Base-by-base conservation (phyloP, 1,140 invertebrate species). In the Drosophila guanche region DNA sequence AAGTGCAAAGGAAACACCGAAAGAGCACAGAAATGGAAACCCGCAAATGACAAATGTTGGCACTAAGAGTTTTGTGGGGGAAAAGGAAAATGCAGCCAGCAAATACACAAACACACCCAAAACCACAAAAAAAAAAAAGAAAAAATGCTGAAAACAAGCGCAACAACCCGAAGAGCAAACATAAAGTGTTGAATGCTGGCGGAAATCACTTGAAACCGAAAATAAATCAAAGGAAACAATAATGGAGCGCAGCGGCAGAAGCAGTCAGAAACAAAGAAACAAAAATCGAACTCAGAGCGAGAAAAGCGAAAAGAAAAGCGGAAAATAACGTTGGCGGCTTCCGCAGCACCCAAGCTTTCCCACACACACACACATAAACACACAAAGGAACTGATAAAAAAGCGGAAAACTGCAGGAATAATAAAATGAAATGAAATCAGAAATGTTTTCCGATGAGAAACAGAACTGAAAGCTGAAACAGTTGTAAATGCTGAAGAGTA, bases 191-290 rank as follows among this genome's bases (percentile, higher is more conserved):
- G 83, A 85, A 86, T 81, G 73, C 73, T 56, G 58, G 78, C 81
- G 83, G 83, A 88, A 86, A 86, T 86, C 83, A 88, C 83, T 86
- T 86, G 83, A 86, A 86, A 86, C 83, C 83, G 83, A 78, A 68
- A 55, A 86, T 86, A 86, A 86, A 86, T 86, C 83, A 86, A 86
- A 86, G 60, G 57, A 65, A 88, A 83, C 83, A 78, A 86, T 86
- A 86, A 86, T 83, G 81, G 80, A 60, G 33, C 33, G 33, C 33
- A 37, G 4, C 33, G 33, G 33, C 29, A 33, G 40, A 57, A 59
- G 47, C 70, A 60, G 51, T 6, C 61, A 65, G 69, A 62, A 79
- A 66, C 73, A 76, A 72, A 76, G 52, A 14, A 59, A 66, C 58
- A 46, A 43, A 77, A 56, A 53, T 57, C 73, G 43, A 77, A 65